Conservation (phyloP, 2,888 invertebrate species). For the Trachelus tabidus region DNA sequence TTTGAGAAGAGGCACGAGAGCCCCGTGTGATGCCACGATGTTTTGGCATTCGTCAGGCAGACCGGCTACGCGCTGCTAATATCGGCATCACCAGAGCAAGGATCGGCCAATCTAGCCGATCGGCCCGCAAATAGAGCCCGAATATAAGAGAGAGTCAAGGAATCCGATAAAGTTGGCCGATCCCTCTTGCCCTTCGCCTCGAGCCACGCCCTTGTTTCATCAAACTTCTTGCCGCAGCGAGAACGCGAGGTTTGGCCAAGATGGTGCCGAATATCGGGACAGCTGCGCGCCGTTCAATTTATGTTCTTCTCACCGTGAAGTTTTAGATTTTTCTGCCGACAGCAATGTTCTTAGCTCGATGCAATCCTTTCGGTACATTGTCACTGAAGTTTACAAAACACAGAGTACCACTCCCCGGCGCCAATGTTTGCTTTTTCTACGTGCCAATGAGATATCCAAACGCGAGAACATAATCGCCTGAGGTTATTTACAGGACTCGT, state of each 20-base stretch:
- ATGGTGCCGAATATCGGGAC: not conserved
- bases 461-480: not conserved
- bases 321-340: not conserved
- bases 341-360: too few species aligned
- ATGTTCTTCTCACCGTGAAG: not conserved
- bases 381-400: not conserved
- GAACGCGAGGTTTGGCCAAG: not conserved
- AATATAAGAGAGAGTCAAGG: not conserved
- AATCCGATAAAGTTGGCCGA: not conserved
- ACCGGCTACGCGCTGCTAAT: not conserved
- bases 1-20: constrained; percentile 4
- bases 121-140: not conserved
- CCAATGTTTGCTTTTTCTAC: not conserved
- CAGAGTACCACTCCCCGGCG: not conserved
- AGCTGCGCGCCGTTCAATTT: not conserved
- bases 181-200: not conserved
- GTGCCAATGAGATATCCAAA: not conserved
- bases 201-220: not conserved
- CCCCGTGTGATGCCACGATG: not conserved
- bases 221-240: not conserved
- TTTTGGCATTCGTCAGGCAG: not conserved
- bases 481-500: not conserved
- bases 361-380: not conserved
- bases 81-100: not conserved
- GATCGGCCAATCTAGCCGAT: not conserved